These are phyloP conservation scores for Hylaeus anthracinus DNA, from an alignment of 1,140 invertebrate species.

Conservation along the genomic window DNA sequence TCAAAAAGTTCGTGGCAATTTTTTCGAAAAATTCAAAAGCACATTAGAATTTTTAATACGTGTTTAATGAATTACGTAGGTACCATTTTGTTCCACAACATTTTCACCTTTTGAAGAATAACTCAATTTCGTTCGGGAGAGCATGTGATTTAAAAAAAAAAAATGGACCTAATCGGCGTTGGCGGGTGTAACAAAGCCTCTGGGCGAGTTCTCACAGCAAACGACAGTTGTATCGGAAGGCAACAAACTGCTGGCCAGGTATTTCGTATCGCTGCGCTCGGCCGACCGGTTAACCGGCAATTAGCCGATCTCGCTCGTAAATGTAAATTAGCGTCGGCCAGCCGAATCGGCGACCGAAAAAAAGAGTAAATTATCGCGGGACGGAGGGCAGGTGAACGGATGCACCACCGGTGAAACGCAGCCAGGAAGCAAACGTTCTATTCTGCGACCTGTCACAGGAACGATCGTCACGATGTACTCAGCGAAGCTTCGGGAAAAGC, in stretches of 20 bases:
- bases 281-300: conserved; percentile 80
- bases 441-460: conserved; percentile 23
- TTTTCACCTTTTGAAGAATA: too few species aligned
- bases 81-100: too few species aligned
- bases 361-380: conserved; percentile 77
- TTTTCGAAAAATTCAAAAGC: too few species aligned
- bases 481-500: conserved; percentile 4
- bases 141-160: conserved; percentile 9
- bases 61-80: too few species aligned
- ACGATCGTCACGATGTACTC: conserved; percentile 8
- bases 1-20: too few species aligned
- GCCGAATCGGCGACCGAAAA: conserved; percentile 72
- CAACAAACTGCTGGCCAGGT: conserved; percentile 64
- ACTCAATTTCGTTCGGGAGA: not conserved
- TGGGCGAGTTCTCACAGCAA: conserved; percentile 58
- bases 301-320: conserved; percentile 78
- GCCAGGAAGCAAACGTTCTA: conserved; percentile 23
- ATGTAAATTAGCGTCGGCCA: conserved; percentile 74
- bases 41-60: too few species aligned
- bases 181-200: conserved; percentile 35
- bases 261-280: conserved; percentile 60
- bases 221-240: conserved; percentile 63
- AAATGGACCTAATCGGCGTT: conserved; percentile 54
- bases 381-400: conserved; percentile 76
- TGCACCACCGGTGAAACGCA: conserved; percentile 47